Percentiles rank a stretch among this genome's conserved stretches.
These are phyloP conservation scores for Mechanitis messenoides DNA, from an alignment of 2,888 invertebrate genomes.

Conservation along the genomic window DNA sequence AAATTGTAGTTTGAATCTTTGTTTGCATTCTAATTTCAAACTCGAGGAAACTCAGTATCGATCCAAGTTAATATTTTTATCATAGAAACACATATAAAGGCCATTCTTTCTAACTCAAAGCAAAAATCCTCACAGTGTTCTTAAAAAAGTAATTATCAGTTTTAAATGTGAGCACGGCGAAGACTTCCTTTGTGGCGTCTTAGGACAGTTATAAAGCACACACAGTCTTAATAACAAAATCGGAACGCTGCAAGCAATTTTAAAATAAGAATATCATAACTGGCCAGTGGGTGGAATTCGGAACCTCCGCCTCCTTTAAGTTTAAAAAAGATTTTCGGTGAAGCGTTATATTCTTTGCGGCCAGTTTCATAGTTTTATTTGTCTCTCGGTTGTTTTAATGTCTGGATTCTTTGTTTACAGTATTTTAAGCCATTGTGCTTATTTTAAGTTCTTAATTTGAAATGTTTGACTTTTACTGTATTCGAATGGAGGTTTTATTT, in stretches of 20 bases:
- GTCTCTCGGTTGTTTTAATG: constrained; percentile 27
- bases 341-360: constrained; percentile 31
- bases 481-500: background rate
- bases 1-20: no score
- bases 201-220: constrained; percentile 49
- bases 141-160: constrained; percentile 30
- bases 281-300: constrained; percentile 67
- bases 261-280: constrained; percentile 75
- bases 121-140: constrained; percentile 21
- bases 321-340: constrained; percentile 71
- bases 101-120: constrained; percentile 14
- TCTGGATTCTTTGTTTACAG: constrained; percentile 24
- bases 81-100: background rate
- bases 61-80: background rate
- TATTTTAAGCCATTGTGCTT: constrained; percentile 19
- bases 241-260: constrained; percentile 71
- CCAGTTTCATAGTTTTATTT: constrained; percentile 28
- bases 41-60: background rate
- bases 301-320: constrained; percentile 62
- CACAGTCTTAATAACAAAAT: constrained; percentile 71
- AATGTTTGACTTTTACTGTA: constrained; percentile 5
- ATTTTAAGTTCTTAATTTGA: constrained; percentile 9
- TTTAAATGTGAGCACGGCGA: constrained; percentile 29
- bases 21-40: background rate
- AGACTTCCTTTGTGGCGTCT: constrained; percentile 32